Conservation (phyloP, 2,797 vertebrate species). For the Sebastes nivosus region DNA sequence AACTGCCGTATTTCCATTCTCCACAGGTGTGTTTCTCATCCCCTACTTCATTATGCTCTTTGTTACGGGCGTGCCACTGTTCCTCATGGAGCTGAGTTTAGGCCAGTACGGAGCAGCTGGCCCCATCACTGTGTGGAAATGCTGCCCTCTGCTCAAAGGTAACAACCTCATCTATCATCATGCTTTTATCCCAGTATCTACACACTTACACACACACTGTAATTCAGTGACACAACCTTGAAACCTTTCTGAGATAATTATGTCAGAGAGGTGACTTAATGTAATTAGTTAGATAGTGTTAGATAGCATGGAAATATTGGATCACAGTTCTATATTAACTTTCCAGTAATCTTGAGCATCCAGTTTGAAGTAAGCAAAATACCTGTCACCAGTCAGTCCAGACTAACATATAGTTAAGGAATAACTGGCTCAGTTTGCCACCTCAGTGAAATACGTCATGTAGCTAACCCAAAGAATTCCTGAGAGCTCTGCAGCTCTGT, state of each 20-base stretch:
- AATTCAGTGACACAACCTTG: background rate
- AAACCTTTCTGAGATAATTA: background rate
- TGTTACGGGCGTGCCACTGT: constrained; percentile 85
- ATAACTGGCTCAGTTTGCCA: background rate
- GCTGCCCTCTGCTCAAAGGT: constrained; percentile 90
- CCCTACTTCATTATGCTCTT: constrained; percentile 89
- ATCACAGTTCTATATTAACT: background rate
- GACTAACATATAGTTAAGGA: background rate
- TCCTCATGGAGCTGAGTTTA: constrained; percentile 90
- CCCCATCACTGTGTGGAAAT: constrained; percentile 89
- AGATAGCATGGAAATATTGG: background rate
- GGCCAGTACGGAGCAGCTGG: constrained; percentile 87
- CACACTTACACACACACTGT: background rate
- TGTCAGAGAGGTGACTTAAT: background rate
- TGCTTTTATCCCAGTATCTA: background rate
- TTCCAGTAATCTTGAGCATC: background rate
- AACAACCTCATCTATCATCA: background rate
- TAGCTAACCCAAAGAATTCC: background rate
- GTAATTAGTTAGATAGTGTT: background rate
- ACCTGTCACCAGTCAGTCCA: constrained; percentile 13
- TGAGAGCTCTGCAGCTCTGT: background rate
- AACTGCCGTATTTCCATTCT: constrained; percentile 1
- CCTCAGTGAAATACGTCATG: background rate
- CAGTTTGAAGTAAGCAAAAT: background rate
- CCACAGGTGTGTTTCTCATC: constrained; percentile 88